phyloP scores from a whole-genome alignment of 1,140 invertebrate genomes.

The Eupeodes corollae region DNA sequence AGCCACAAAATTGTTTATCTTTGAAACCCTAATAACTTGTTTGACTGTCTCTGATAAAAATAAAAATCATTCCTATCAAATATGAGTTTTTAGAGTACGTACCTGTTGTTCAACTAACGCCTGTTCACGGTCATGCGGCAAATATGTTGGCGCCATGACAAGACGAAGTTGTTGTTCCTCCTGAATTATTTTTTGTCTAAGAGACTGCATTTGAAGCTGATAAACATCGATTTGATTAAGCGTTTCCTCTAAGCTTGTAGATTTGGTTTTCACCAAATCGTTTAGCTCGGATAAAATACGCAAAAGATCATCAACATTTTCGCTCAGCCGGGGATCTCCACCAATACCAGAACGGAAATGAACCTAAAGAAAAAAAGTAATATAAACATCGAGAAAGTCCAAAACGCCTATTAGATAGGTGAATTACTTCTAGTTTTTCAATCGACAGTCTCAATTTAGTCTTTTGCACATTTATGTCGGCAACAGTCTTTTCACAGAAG shows the following conservation, averaged over 20 bases:
- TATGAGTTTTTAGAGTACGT: constrained; percentile 42
- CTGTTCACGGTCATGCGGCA: constrained; percentile 70
- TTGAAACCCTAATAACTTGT: too few species aligned
- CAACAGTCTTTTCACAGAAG: constrained; percentile 72
- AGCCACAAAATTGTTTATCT: too few species aligned
- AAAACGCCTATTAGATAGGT: neutral
- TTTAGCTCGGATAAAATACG: constrained; percentile 56
- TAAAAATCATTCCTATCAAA: neutral
- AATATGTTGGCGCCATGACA: constrained; percentile 67
- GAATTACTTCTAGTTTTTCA: constrained; percentile 73
- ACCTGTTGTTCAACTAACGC: constrained; percentile 84
- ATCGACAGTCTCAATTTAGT: constrained; percentile 84
- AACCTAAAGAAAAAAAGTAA: constrained; percentile 42
- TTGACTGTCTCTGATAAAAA: too few species aligned
- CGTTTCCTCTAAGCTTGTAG: constrained; percentile 59
- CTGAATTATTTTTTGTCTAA: constrained; percentile 70
- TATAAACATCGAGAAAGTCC: neutral
- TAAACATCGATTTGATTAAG: constrained; percentile 76
- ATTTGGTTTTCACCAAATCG: constrained; percentile 55
- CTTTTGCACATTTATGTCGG: constrained; percentile 79
- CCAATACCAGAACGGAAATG: constrained; percentile 77
- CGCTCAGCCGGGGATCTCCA: constrained; percentile 62
- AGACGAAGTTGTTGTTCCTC: constrained; percentile 75
- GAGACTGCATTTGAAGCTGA: constrained; percentile 74
- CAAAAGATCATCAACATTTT: constrained; percentile 56